Evolutionary conservation across 2,888 invertebrate species (phyloP).

Genomic region (Brachynemurus nebulosus): DNA sequence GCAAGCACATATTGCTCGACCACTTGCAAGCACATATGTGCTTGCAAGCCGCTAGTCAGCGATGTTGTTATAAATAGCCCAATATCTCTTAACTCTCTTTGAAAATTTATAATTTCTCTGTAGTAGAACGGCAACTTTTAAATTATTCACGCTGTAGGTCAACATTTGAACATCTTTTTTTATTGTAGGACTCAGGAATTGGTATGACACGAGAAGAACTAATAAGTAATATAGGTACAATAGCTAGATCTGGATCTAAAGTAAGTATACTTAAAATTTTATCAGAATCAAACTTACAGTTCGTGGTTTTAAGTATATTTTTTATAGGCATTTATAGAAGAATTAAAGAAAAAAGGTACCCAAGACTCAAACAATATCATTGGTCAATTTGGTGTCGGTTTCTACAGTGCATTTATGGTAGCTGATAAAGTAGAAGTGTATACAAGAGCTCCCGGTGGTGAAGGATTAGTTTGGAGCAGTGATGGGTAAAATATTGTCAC

Average conservation of each 20-base stretch:
- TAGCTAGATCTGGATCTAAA: slow-evolving; percentile 92
- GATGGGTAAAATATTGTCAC: too few species aligned
- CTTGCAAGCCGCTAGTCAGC: too few species aligned
- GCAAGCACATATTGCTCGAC: too few species aligned
- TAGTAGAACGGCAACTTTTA: too few species aligned
- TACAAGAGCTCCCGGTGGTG: slow-evolving; percentile 55
- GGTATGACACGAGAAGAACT: slow-evolving; percentile 93
- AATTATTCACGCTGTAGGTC: too few species aligned
- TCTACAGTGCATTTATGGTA: slow-evolving; percentile 97
- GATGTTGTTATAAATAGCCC: too few species aligned
- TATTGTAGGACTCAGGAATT: slow-evolving; percentile 70
- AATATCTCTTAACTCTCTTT: too few species aligned
- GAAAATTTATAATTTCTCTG: too few species aligned
- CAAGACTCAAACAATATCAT: slow-evolving; percentile 66
- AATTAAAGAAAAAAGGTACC: slow-evolving; percentile 54
- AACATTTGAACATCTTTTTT: slow-evolving; percentile 11
- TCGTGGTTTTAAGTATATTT: background rate
- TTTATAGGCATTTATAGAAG: slow-evolving; percentile 64
- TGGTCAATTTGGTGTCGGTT: slow-evolving; percentile 97
- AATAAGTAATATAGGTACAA: slow-evolving; percentile 82
- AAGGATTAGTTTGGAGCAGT: slow-evolving; percentile 76
- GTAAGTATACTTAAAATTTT: slow-evolving; percentile 26
- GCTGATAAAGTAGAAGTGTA: slow-evolving; percentile 89
- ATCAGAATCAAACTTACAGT: slow-evolving; percentile 1
- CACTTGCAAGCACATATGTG: too few species aligned